Conservation (phyloP, 2,888 invertebrate species). For the Synergus laeviventris region DNA sequence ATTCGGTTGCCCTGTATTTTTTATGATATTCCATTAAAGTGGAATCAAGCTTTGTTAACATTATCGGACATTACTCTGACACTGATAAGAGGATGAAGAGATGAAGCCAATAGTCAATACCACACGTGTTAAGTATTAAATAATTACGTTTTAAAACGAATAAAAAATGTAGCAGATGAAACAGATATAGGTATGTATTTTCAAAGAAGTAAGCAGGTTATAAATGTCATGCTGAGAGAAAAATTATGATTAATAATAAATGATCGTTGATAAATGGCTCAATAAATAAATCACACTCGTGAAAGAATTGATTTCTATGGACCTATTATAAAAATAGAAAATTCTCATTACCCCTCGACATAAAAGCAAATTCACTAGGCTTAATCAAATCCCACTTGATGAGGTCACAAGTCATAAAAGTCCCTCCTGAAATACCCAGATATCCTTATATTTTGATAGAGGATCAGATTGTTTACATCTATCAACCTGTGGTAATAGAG, state of each 20-base stretch:
- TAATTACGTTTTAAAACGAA: no score
- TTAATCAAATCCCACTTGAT: constrained; percentile 28
- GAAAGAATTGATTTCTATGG: background rate
- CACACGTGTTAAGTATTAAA: no score
- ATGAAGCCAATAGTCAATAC: no score
- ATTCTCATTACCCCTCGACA: background rate
- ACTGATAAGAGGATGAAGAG: background rate
- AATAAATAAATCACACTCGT: background rate
- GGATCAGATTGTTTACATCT: background rate
- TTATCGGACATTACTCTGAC: background rate
- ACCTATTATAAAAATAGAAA: background rate
- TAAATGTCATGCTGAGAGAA: no score
- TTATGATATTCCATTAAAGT: background rate
- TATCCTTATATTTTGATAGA: constrained; percentile 11
- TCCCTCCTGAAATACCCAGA: background rate
- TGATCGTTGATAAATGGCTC: accelerated
- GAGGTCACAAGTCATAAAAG: background rate
- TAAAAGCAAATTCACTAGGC: constrained; percentile 5
- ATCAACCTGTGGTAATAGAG: constrained; percentile 10
- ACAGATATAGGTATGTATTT: no score
- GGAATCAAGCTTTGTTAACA: background rate
- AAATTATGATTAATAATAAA: no score
- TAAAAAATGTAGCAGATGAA: no score
- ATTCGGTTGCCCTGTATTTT: background rate
- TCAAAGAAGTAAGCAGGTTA: no score